Conservation (phyloP, 2,888 invertebrate genomes). For the Luffia ferchaultella region DNA sequence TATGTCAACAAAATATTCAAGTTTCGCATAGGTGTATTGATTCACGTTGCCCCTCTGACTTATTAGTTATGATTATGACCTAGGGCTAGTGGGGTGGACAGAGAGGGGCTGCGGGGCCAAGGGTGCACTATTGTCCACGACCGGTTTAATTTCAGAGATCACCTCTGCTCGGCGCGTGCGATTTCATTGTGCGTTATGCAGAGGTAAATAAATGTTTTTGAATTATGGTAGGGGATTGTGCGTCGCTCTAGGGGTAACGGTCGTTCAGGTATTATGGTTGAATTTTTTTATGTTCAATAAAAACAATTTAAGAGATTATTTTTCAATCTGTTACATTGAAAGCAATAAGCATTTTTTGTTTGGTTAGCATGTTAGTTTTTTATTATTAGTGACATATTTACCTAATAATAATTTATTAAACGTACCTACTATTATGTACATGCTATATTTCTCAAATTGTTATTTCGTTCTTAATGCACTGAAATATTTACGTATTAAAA, state of each 20-base stretch:
- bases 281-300: neutral
- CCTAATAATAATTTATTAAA: too few relatives aligned
- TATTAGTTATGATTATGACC: conserved; percentile 19
- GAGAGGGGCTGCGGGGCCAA: conserved; percentile 5
- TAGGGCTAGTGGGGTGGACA: conserved; percentile 14
- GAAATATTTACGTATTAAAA: too few relatives aligned
- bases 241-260: conserved; percentile 27
- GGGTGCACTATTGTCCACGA: conserved; percentile 21
- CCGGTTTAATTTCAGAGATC: conserved; percentile 11
- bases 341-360: too few relatives aligned
- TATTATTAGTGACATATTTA: too few relatives aligned
- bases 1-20: too few relatives aligned
- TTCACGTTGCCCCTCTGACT: neutral
- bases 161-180: conserved; percentile 18
- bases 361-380: too few relatives aligned
- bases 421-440: too few relatives aligned
- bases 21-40: neutral
- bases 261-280: conserved; percentile 8
- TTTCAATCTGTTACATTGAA: neutral
- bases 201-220: conserved; percentile 25
- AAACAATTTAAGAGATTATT: neutral
- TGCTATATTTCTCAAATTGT: too few relatives aligned
- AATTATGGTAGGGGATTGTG: conserved; percentile 12
- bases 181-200: conserved; percentile 17
- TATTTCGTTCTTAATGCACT: too few relatives aligned